phyloP scores from a whole-genome alignment of 2,888 invertebrate genomes.

The Clanis bilineata region DNA sequence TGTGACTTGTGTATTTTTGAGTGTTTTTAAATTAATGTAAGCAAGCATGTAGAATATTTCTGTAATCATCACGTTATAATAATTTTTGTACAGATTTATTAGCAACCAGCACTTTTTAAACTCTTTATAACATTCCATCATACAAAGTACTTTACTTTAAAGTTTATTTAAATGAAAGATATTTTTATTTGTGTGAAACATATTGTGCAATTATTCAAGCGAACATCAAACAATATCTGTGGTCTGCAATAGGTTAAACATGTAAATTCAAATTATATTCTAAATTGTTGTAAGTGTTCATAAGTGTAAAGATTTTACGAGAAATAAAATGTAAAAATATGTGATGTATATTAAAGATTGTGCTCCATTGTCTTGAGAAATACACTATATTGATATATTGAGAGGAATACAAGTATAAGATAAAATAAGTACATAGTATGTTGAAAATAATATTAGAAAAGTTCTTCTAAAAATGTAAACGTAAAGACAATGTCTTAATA shows the following conservation, averaged over 20 bases:
- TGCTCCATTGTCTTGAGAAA: constrained; percentile 48
- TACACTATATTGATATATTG: constrained; percentile 41
- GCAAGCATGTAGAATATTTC: not conserved
- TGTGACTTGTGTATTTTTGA: constrained; percentile 6
- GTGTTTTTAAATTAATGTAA: not conserved
- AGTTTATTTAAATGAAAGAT: not conserved
- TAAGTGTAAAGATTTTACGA: constrained; percentile 70
- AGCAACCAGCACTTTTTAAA: not conserved
- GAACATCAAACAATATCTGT: constrained; percentile 26
- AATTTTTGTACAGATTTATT: not conserved
- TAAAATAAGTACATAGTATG: constrained; percentile 37
- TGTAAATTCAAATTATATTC: constrained; percentile 61
- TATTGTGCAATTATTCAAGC: not conserved
- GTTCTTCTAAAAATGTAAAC: constrained; percentile 43
- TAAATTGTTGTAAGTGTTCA: constrained; percentile 80
- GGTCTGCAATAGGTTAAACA: constrained; percentile 49
- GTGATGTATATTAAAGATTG: constrained; percentile 43
- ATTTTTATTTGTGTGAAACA: not conserved
- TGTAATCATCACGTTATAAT: not conserved
- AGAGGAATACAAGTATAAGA: constrained; percentile 29
- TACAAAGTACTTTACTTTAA: constrained; percentile 18
- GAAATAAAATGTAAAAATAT: constrained; percentile 50
- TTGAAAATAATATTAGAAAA: constrained; percentile 31
- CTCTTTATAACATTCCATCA: constrained; percentile 10
- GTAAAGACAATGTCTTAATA: constrained; percentile 51